Evolutionary conservation across 2,113 vertebrate species (phyloP), one percentile per base, ranked within the genome.

Genomic region (Eolophus roseicapilla): DNA sequence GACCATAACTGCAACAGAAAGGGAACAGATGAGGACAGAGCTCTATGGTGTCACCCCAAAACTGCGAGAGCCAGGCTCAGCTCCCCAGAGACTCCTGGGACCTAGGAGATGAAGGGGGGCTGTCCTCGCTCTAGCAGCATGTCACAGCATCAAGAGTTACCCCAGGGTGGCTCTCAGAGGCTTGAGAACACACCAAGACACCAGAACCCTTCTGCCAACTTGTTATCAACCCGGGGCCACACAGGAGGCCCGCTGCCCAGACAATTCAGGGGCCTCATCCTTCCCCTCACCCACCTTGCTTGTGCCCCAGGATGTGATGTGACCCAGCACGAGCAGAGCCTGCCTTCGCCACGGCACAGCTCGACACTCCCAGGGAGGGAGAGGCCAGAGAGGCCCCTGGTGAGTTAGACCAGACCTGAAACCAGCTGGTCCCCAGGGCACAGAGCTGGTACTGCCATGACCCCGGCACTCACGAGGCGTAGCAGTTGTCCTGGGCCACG

Each of bases 401-500:
- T 62, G 44, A 33, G n/a, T 1, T 28, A 17, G 41, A 13, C 0
- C 27, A 43, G 35, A 15, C 4, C 35, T 20, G 1, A 41, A 53
- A 17, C 23, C 27, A n/a, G 19, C 20, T 35, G 91, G 21, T 11
- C 17, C 35, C 33, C 1, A 2, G 46, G 46, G 62, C 24, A 11
- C 21, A 11, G n/a, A 46, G 49, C 5, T 1, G 53, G 33, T 27
- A 27, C 14, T 1, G 2, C 6, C 1, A 21, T 0, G 11, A 21
- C 23, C 21, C 39, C 1, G 0, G 57, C 83, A 97, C 97, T 97
- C 96, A 99, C 99, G 98, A 96, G 89, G 98, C 97, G 0, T 98
- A 99, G 96, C 98, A 98, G 87, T 97, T 98, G 83, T 99, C 99
- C 96, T 99, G 98, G 33, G 98, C 98, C 88, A 98, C 95, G 0